Base-by-base conservation (phyloP, 2,888 invertebrate species). In the Leptinotarsa haldemani region DNA sequence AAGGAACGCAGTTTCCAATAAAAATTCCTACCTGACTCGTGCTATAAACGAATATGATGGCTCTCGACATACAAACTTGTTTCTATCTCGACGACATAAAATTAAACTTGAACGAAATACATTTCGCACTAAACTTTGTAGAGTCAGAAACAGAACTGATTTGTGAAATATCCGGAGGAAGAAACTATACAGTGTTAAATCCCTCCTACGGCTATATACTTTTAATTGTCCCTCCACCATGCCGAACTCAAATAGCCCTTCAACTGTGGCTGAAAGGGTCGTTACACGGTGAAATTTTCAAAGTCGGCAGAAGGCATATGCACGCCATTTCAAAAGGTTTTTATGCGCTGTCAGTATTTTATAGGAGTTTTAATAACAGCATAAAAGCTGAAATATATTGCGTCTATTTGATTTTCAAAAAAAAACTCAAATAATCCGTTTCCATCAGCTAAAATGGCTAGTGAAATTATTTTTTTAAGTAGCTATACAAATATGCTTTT, bases 191-290 rank as follows among this genome's bases (percentile, higher is more conserved):
- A 86, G 84, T 82, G 79, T 80, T 78, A 84, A 84, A 84, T 85
- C 86, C 86, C 86, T 86, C 84, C 86, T 85, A 84, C 85, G 80
- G 82, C 82, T 82, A 84, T 84, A 85, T 83, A 84, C 84, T 85
- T 86, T 86, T 86, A 86, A 86, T 86, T 85, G 84, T 85, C 82
- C 85, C 83, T 83, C 83, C 82, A 81, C 83, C 84, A 82, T 83
- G 79, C 76, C 78, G 77, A 78, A 82, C 78, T 80, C 78, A 78
- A 83, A 82, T 81, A 79, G 83, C 84, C 84, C 83, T 84, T 82
- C 74, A 74, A 77, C 74, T 78, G 76, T 78, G 75, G 77, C 78
- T 80, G 50, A 63, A 82, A 83, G 83, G 83, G 83, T 80, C 82
- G 82, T 82, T 82, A 78, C 77, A 69, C 76, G 76, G 76, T 79